Base-by-base conservation (phyloP, 2,113 vertebrate genomes). In the Tetrao urogallus region DNA sequence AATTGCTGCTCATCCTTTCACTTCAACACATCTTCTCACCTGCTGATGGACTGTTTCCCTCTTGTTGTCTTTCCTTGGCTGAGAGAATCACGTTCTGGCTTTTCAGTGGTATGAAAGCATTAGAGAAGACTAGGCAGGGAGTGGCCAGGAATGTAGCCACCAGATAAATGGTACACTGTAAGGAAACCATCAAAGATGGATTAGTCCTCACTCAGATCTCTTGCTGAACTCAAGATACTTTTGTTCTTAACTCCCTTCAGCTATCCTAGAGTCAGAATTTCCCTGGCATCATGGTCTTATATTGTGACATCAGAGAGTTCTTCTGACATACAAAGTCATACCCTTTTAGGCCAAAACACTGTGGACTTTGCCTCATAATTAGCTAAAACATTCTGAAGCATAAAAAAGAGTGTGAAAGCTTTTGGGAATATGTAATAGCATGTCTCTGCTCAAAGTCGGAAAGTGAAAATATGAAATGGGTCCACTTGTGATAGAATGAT, bases 241-340 rank as follows among this genome's bases (percentile, higher is more conserved):
- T 1, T 76, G 25, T 38, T 94, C 54, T 77, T 96, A 2, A 1
- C 27, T 50, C 40, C 52, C 70, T 69, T 38, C 83, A 78, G 63
- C 8, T 54, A 11, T 57, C 56, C 14, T 15, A 17, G 77, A 89
- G 36, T 47, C 5, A 24, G 16, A 13, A 38, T 43, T 27, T 82
- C 42, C 27, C 36, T 28, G 28, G 34, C 48, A 78, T 24, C 16
- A 24, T 2, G 4, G 38, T 32, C 28, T 52, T 45, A 19, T 22
- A 27, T 34, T 95, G 85, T 97, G 96, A 97, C 88, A 72, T 94
- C 93, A 72, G 11, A 4, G 4, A 63, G 45, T 28, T 65, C 20
- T 4, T 88, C 19, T 86, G 61, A 70, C 38, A 34, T 7, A 30
- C 13, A 19, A 60, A 56, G 42, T 6, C 27, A 10, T 13, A 13